Evolutionary conservation across 2,113 vertebrate species (phyloP).

Genomic region (Melanotaenia duboulayi): DNA sequence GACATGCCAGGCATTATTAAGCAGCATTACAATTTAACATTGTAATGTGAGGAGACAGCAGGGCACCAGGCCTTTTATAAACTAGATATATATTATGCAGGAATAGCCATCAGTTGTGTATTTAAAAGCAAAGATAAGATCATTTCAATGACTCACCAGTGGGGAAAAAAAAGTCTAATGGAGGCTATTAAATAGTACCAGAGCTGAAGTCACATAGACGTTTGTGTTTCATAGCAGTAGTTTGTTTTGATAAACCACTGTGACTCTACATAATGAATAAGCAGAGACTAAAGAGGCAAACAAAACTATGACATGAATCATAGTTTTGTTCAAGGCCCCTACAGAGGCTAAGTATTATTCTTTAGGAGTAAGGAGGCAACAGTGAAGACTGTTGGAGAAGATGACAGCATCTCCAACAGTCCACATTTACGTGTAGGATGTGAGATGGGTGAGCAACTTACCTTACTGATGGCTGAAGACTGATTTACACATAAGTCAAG

Average conservation of each 20-base stretch:
- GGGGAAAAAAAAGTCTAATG: slow-evolving; percentile 20
- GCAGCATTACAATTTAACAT: slow-evolving; percentile 50
- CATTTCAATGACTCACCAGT: slow-evolving; percentile 10
- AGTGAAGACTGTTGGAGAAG: too few relatives aligned
- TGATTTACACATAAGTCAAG: too few relatives aligned
- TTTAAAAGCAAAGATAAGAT: slow-evolving; percentile 27
- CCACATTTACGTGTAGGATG: too few relatives aligned
- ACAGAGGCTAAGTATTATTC: too few relatives aligned
- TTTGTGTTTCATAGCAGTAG: slow-evolving; percentile 13
- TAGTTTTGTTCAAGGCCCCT: too few relatives aligned
- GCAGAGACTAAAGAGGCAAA: neutral
- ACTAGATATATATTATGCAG: slow-evolving; percentile 48
- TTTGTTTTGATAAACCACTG: slow-evolving; percentile 9
- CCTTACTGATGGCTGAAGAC: too few relatives aligned
- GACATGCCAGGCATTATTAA: slow-evolving; percentile 56
- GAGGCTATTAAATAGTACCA: slow-evolving; percentile 14
- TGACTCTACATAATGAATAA: neutral
- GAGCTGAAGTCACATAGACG: neutral
- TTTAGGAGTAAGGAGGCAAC: too few relatives aligned
- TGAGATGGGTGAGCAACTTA: too few relatives aligned
- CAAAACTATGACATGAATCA: neutral
- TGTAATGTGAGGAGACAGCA: slow-evolving; percentile 56
- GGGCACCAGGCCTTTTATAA: slow-evolving; percentile 75
- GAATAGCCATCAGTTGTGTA: slow-evolving; percentile 11
- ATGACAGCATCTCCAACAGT: too few relatives aligned